Percentiles rank a stretch among this genome's conserved stretches.
Conservation (phyloP, 2,797 vertebrate genomes). For the Peromyscus eremicus region DNA sequence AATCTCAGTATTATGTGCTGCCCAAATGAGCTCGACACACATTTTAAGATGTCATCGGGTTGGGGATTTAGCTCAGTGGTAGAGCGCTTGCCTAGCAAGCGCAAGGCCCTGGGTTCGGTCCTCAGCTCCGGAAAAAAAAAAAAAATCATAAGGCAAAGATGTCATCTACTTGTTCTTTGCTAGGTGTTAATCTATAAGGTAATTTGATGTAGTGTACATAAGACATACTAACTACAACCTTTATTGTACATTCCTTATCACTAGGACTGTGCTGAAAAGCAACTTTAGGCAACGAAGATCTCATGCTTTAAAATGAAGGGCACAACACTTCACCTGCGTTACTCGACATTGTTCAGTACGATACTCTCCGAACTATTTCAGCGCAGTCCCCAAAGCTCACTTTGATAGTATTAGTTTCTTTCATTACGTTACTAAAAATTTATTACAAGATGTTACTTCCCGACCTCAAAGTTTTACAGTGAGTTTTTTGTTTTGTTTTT, state of each 20-base stretch:
- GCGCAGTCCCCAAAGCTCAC: not conserved
- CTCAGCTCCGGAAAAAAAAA: too few relatives aligned
- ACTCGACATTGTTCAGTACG: not conserved
- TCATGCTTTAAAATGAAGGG: not conserved
- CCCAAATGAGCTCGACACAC: not conserved
- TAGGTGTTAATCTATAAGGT: not conserved
- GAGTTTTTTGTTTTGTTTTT: not conserved
- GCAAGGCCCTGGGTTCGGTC: too few relatives aligned
- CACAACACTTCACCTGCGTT: not conserved
- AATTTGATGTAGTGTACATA: not conserved
- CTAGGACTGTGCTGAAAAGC: not conserved
- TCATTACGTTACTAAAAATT: slow-evolving; percentile 14
- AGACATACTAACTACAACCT: not conserved
- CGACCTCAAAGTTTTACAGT: not conserved
- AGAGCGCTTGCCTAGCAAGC: too few relatives aligned
- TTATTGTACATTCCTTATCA: not conserved
- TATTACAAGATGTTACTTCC: not conserved
- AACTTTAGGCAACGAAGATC: not conserved
- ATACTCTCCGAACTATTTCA: not conserved
- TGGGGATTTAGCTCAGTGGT: too few relatives aligned
- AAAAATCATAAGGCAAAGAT: too few relatives aligned
- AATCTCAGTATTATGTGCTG: not conserved
- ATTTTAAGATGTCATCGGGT: not conserved
- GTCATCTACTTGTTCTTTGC: not conserved
- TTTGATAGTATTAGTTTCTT: not conserved